phyloP scores from a whole-genome alignment of 92 coral and sea anemone genomes.

The Scolanthus callimorphus region DNA sequence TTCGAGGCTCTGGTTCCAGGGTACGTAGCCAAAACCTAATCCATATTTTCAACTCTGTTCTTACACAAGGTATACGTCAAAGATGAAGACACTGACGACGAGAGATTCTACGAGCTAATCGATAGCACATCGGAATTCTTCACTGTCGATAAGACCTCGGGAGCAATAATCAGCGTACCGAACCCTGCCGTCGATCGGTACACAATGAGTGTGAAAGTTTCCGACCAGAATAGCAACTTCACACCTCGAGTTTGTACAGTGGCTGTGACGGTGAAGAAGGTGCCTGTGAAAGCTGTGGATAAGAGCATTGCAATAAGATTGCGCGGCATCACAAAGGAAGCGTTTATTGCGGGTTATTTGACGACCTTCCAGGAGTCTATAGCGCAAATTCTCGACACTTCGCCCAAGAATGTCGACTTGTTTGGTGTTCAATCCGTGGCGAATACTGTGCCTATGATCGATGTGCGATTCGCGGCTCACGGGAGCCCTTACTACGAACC shows the following conservation, averaged over 20 bases:
- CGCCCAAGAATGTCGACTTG: constrained; percentile 69
- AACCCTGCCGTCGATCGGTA: constrained; percentile 59
- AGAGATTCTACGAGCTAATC: constrained; percentile 52
- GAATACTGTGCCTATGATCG: constrained; percentile 19
- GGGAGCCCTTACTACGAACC: constrained; percentile 97
- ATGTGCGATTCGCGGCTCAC: constrained; percentile 91
- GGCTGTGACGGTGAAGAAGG: constrained; percentile 48
- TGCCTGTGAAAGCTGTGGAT: constrained; percentile 69
- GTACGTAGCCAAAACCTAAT: too few species aligned
- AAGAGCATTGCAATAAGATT: constrained; percentile 84
- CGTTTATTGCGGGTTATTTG: constrained; percentile 44
- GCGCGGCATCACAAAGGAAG: constrained; percentile 31
- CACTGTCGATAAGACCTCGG: constrained; percentile 57
- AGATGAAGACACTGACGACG: constrained; percentile 85
- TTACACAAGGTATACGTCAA: constrained; percentile 87
- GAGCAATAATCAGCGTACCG: constrained; percentile 59
- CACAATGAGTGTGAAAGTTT: constrained; percentile 53
- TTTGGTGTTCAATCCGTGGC: constrained; percentile 77
- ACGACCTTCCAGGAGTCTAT: constrained; percentile 57
- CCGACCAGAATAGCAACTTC: constrained; percentile 66
- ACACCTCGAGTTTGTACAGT: constrained; percentile 68
- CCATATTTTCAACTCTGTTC: too few species aligned
- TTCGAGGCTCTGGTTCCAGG: too few species aligned
- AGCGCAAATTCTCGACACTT: constrained; percentile 56
- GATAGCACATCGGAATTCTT: constrained; percentile 54